Evolutionary conservation across 2,113 vertebrate species (phyloP), one percentile per base, ranked within the genome.

Genomic region (Percopsis transmontana): DNA sequence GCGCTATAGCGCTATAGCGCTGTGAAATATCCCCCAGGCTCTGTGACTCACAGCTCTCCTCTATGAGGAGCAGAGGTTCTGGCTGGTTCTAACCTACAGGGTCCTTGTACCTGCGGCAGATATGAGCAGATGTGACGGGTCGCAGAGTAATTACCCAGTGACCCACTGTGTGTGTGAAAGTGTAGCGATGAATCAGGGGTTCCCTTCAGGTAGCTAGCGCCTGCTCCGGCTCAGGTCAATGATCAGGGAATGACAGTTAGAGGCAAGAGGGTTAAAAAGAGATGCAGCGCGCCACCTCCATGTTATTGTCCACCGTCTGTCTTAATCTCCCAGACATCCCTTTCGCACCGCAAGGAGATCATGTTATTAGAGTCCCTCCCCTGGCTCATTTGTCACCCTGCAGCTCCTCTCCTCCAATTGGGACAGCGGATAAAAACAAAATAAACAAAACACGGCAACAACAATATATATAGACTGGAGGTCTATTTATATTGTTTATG

Each of bases 361-460:
- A 64, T 86, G 85, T 90, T 90, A 90, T 90, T 88, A 89, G 84
- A 90, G 87, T 78, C 80, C 82, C 69, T 85, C 85, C 80, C 85
- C 52, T 66, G 73, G 76, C 80, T 87, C 86, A 82, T 89, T 87
- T 89, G 86, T 90, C 89, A 88, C 89, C 86, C 86, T 67, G 85
- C 74, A 81, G 80, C 83, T 65, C 38, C 60, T 11, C 79, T 79
- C 74, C 78, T 83, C 70, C 63, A 54, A 84, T 66, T 45, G 57
- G 58, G 64, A 79, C 75, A 75, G 80, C 73, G 73, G 60, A 39
- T 42, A 66, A 74, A 73, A 70, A 74, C 21, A 18, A 18, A 38
- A 57, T n/a, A 47, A n/a, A 38, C 13, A 15, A 33, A 51, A 47
- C 16, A 75, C 62, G 59, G 2, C 14, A 2, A 69, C 27, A 82